phyloP scores from a whole-genome alignment of 2,888 invertebrate genomes.

The Lasioglossum zephyrum region DNA sequence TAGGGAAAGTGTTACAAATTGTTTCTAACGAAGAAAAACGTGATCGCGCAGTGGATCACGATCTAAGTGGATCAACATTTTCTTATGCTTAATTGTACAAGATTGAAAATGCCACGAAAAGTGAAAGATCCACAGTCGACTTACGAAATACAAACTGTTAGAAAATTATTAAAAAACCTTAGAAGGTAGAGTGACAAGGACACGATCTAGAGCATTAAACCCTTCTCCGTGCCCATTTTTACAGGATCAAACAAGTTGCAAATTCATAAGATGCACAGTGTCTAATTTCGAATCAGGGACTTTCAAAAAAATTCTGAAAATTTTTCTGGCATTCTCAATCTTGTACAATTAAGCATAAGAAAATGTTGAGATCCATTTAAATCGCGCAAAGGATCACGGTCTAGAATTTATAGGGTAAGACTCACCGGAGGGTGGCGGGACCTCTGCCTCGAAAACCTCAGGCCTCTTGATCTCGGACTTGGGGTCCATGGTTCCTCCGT shows the following conservation, averaged over 20 bases:
- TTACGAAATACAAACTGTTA: too few relatives aligned
- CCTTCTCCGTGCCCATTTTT: too few relatives aligned
- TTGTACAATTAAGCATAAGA: too few relatives aligned
- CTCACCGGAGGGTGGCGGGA: slow-evolving; percentile 71
- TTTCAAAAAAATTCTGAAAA: too few relatives aligned
- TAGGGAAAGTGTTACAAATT: neutral
- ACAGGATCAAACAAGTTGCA: too few relatives aligned
- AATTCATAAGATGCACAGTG: neutral
- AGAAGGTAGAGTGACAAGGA: too few relatives aligned
- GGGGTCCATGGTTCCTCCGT: slow-evolving; percentile 70
- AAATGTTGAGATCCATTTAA: too few relatives aligned
- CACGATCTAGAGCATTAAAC: too few relatives aligned
- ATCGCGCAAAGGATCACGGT: neutral
- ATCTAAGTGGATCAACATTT: neutral
- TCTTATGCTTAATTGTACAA: neutral
- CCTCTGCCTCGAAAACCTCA: slow-evolving; percentile 72
- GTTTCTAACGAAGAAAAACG: neutral
- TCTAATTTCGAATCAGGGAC: neutral
- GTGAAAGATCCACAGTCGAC: too few relatives aligned
- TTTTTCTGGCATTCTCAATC: too few relatives aligned
- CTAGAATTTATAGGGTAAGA: neutral
- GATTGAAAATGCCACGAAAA: too few relatives aligned
- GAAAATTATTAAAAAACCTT: too few relatives aligned
- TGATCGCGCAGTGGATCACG: neutral
- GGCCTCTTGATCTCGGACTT: slow-evolving; percentile 70